Evolutionary conservation across 2,888 invertebrate genomes (phyloP).

Genomic region (Limnephilus rhombicus): DNA sequence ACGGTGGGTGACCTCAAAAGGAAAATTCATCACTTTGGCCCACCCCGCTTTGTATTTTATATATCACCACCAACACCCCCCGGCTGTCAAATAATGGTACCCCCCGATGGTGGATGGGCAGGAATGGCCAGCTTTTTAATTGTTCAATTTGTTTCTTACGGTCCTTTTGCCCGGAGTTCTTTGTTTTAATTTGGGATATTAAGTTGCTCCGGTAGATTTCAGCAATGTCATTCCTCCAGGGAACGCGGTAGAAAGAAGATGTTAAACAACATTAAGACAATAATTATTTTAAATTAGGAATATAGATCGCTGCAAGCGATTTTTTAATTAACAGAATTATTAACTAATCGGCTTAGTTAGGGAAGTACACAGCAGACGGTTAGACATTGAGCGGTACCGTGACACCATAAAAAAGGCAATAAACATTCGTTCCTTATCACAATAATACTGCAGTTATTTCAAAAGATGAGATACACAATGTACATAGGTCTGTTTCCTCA

Average conservation of each 20-base stretch:
- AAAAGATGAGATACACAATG: too few species aligned
- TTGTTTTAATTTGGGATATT: slow-evolving; percentile 7
- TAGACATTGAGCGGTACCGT: too few species aligned
- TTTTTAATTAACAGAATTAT: neutral
- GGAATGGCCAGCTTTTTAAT: slow-evolving; percentile 21
- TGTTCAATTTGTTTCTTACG: slow-evolving; percentile 21
- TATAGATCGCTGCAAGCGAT: neutral
- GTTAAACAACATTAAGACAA: neutral
- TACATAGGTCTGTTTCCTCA: too few species aligned
- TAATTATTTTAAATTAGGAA: neutral
- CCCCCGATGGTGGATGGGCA: slow-evolving; percentile 10
- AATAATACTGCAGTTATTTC: too few species aligned
- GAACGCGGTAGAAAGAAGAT: neutral
- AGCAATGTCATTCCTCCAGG: neutral
- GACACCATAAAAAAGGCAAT: too few species aligned
- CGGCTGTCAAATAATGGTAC: slow-evolving; percentile 43
- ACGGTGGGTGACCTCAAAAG: slow-evolving; percentile 12
- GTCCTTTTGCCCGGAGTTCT: slow-evolving; percentile 3
- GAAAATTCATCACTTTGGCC: slow-evolving; percentile 34
- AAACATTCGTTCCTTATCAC: too few species aligned
- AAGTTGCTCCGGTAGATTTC: slow-evolving; percentile 9
- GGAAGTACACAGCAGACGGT: neutral
- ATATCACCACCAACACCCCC: slow-evolving; percentile 24
- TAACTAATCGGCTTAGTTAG: neutral
- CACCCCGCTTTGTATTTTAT: slow-evolving; percentile 8